These are phyloP conservation scores for Apodemia zela DNA, from an alignment of 2,888 invertebrate species.

Conservation along the genomic window DNA sequence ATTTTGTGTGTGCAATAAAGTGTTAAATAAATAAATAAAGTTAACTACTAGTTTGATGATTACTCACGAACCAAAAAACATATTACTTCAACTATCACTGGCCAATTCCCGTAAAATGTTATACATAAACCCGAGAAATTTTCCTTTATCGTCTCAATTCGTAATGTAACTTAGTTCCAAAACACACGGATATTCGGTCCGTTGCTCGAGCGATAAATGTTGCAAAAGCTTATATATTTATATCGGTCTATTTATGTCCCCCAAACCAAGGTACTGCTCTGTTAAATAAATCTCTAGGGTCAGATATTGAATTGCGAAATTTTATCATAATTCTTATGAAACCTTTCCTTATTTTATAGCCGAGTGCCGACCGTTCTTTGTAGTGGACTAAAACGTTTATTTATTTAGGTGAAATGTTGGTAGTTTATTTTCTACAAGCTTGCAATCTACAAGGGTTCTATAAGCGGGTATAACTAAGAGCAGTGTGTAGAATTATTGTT, in stretches of 20 bases:
- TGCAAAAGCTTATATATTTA: constrained; percentile 9
- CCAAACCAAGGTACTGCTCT: constrained; percentile 4
- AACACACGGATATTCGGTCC: constrained; percentile 3
- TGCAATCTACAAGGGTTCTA: not conserved
- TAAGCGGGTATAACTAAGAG: not conserved
- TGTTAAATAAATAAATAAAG: not conserved
- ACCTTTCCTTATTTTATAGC: constrained; percentile 15
- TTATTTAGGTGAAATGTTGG: constrained; percentile 9
- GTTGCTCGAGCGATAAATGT: not conserved
- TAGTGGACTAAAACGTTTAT: constrained; percentile 14
- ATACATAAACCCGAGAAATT: not conserved
- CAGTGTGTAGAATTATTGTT: not conserved
- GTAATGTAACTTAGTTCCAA: not conserved
- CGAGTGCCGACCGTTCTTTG: constrained; percentile 12
- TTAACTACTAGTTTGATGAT: not conserved
- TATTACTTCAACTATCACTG: not conserved
- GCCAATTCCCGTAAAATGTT: not conserved
- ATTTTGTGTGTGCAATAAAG: too few species aligned
- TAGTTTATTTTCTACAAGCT: constrained; percentile 3
- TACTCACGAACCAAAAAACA: not conserved
- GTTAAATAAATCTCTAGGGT: constrained; percentile 14
- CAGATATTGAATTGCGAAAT: constrained; percentile 13
- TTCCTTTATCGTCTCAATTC: not conserved
- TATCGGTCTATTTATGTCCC: constrained; percentile 3
- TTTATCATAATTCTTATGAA: constrained; percentile 16